Percentiles rank a stretch among this genome's conserved stretches.
phyloP scores from a whole-genome alignment of 2,888 invertebrate species.

The Unio delphinus region DNA sequence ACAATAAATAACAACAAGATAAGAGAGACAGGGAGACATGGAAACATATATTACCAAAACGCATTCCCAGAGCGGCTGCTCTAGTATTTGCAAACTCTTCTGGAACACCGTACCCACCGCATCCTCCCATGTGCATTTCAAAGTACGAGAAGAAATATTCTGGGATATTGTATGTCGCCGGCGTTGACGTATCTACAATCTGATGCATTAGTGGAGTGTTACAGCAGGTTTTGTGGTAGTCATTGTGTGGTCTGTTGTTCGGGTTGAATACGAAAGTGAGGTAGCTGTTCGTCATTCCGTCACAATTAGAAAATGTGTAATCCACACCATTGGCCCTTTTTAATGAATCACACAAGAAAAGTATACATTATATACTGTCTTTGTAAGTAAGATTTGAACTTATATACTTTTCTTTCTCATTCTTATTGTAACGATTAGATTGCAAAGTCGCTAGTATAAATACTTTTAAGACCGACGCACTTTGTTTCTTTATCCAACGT shows the following conservation, averaged over 20 bases:
- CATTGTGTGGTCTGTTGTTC: slow-evolving; percentile 3
- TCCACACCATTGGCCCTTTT: slow-evolving; percentile 12
- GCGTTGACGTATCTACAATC: slow-evolving; percentile 13
- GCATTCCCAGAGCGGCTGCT: slow-evolving; percentile 13
- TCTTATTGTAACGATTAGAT: too few species aligned
- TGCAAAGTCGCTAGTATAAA: too few species aligned
- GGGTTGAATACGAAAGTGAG: slow-evolving; percentile 20
- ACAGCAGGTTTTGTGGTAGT: slow-evolving; percentile 13
- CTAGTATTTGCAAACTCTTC: slow-evolving; percentile 8
- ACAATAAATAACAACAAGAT: too few species aligned
- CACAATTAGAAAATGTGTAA: slow-evolving; percentile 22
- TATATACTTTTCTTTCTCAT: too few species aligned
- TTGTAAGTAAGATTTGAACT: too few species aligned
- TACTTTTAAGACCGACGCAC: too few species aligned
- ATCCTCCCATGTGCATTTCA: slow-evolving; percentile 27
- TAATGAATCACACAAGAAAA: background rate
- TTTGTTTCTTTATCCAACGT: too few species aligned
- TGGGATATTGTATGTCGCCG: slow-evolving; percentile 7
- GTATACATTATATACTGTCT: too few species aligned
- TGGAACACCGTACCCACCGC: slow-evolving; percentile 21
- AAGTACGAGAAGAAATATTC: slow-evolving; percentile 11
- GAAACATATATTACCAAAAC: slow-evolving; percentile 4
- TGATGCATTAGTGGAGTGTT: slow-evolving; percentile 10
- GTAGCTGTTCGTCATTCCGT: slow-evolving; percentile 23
- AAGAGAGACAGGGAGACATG: too few species aligned